Evolutionary conservation across 1,140 invertebrate species (phyloP), one percentile per base, ranked within the genome.

Genomic region (Eupeodes corollae): DNA sequence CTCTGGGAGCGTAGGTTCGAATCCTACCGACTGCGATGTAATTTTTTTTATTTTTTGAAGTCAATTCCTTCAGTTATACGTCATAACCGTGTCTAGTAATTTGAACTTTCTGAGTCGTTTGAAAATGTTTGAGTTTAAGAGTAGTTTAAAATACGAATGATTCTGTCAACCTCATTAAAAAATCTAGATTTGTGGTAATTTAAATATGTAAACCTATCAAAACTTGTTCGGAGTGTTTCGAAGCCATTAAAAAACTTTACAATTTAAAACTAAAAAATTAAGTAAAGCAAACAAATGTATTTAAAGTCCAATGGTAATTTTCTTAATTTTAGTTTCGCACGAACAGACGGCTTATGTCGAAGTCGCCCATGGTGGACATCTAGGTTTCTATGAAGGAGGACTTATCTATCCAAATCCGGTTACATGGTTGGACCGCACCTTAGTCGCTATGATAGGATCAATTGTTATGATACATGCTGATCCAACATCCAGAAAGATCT

Each of bases 301-400:
- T n/a, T n/a, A n/a, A n/a, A n/a, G n/a, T n/a, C n/a, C 8, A 26
- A 26, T 26, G 3, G 8, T 26, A 26, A n/a, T 5, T 53, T 56
- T 52, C 44, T 43, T 53, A 57, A 51, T 77, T 79, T 37, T 69
- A 90, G 86, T 70, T 52, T 76, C 71, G 12, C 77, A 79, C 49
- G 72, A 77, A 16, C 82, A 86, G 48, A 72, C 77, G 3, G 71
- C 88, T 45, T 90, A 86, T 55, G 73, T 91, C 19, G 81, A 89
- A 59, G 70, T 91, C 5, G 83, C 86, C 14, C 89, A 94, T 65
- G 91, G 91, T 6, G 91, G 91, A 9, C 91, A 95, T 70, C 70
- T 95, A 48, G 91, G 91, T 30, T 94, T 91, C 67, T 92, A 92
- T 64, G 91, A 94, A 70, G 87, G 88, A 6, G 86, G 86, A 11